Percentiles rank a stretch among this genome's conserved stretches.
Conservation (phyloP, 2,797 vertebrate genomes). For the Tiaroga cobitis region DNA sequence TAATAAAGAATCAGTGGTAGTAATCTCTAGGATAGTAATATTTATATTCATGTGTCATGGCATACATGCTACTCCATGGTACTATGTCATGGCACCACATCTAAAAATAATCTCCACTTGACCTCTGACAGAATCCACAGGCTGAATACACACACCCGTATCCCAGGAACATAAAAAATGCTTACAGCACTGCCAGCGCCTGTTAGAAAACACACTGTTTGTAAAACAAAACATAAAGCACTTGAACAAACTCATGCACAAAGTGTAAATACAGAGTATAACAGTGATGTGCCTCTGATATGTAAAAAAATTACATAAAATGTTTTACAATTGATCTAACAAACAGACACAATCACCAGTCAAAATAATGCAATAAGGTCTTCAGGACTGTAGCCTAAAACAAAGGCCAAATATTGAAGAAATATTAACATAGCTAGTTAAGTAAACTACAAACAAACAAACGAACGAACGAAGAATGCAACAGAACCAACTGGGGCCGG, state of each 20-base stretch:
- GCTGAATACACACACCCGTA: neutral
- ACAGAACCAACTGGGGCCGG: neutral
- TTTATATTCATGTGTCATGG: neutral
- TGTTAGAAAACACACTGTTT: neutral
- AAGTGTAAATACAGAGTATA: neutral
- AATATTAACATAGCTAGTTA: too few relatives aligned
- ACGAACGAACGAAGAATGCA: neutral
- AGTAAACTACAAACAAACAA: neutral
- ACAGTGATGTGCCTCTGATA: neutral
- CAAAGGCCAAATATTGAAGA: too few relatives aligned
- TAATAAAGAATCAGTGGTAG: neutral
- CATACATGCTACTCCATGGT: neutral
- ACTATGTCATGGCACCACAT: neutral
- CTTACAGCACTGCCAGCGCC: neutral
- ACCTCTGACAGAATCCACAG: neutral
- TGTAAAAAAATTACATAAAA: too few relatives aligned
- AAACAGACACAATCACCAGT: neutral
- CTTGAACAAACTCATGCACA: neutral
- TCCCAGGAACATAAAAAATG: too few relatives aligned
- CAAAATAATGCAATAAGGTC: neutral
- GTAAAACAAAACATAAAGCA: conserved; percentile 4
- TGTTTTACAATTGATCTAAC: neutral
- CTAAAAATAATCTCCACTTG: neutral
- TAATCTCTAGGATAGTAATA: neutral
- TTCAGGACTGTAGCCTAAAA: neutral